A percentile compares a stretch with the other conserved stretches of the same genome.
phyloP scores from a whole-genome alignment of 2,113 vertebrate genomes.

The Macaca mulatta region DNA sequence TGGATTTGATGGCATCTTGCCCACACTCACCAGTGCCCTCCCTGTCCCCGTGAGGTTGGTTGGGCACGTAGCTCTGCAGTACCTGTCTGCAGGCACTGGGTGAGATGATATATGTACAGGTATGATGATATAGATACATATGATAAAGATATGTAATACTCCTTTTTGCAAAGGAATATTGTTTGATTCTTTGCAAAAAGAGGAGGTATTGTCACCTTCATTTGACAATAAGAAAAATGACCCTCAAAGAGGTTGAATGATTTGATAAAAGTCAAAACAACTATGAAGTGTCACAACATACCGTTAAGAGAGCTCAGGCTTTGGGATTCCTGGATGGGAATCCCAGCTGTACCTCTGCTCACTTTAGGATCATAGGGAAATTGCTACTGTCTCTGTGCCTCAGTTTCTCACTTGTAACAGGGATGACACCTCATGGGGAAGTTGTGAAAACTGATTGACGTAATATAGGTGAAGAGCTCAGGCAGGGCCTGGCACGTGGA shows the following conservation, averaged over 20 bases:
- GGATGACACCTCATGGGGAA: neutral
- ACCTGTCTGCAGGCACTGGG: neutral
- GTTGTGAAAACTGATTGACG: neutral
- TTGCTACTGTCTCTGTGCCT: neutral
- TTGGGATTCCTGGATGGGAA: neutral
- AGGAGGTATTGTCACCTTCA: neutral
- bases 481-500: neutral
- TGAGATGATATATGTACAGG: rapidly evolving
- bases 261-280: neutral
- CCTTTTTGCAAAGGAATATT: no score
- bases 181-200: neutral
- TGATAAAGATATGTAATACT: neutral
- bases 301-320: rapidly evolving
- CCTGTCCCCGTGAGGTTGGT: neutral
- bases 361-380: neutral
- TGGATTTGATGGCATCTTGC: neutral
- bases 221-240: neutral
- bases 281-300: neutral
- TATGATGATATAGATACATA: neutral
- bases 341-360: neutral
- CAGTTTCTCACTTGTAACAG: neutral
- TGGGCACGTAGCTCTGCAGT: neutral
- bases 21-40: neutral
- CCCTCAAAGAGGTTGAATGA: neutral
- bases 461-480: neutral